These are phyloP conservation scores for Parthenolecanium corni DNA, from an alignment of 2,888 invertebrate genomes.

Conservation along the genomic window DNA sequence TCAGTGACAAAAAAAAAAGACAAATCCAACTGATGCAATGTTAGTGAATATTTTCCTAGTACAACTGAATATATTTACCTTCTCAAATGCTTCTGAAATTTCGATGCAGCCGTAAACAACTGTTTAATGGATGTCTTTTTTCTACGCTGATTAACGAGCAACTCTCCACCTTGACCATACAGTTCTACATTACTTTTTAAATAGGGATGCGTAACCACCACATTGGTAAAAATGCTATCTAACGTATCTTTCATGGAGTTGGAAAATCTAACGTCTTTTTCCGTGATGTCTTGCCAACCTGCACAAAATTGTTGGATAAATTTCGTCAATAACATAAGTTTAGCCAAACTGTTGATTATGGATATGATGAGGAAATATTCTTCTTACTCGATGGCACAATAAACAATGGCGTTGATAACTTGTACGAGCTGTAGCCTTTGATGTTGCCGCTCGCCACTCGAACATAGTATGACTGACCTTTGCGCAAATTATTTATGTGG, in stretches of 20 bases:
- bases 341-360: constrained; percentile 25
- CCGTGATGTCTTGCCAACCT: constrained; percentile 75
- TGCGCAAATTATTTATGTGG: constrained; percentile 60
- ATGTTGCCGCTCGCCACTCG: constrained; percentile 86
- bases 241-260: constrained; percentile 59
- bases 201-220: constrained; percentile 49
- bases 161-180: constrained; percentile 33
- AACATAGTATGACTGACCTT: constrained; percentile 78
- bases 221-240: constrained; percentile 60
- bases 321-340: too few relatives aligned
- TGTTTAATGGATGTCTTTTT: constrained; percentile 85
- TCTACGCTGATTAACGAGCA: constrained; percentile 52
- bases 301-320: constrained; percentile 27
- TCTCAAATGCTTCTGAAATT: constrained; percentile 86
- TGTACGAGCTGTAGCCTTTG: constrained; percentile 74
- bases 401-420: constrained; percentile 65
- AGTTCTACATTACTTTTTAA: constrained; percentile 45
- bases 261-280: constrained; percentile 44
- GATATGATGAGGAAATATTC: constrained; percentile 37
- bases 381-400: constrained; percentile 83
- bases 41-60: too few relatives aligned
- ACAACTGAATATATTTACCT: constrained; percentile 45
- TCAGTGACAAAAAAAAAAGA: too few relatives aligned
- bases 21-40: too few relatives aligned
- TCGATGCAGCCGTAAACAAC: constrained; percentile 88